Evolutionary conservation across 1,140 invertebrate genomes (phyloP).

Genomic region (Cardiocondyla obscurior): DNA sequence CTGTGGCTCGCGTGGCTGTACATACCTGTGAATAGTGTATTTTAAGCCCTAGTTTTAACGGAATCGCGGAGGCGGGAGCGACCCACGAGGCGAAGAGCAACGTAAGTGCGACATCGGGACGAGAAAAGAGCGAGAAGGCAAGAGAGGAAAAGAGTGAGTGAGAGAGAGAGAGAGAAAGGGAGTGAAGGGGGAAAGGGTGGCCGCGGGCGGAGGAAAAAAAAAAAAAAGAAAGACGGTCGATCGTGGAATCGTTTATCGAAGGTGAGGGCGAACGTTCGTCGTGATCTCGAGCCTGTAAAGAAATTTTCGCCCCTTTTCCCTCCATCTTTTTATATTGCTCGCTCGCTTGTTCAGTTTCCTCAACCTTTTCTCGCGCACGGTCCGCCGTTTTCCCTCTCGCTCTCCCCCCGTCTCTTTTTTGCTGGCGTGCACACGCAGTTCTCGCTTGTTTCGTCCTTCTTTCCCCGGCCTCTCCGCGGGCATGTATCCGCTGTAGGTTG

Average conservation of each 20-base stretch:
- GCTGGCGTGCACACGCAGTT: conserved; percentile 58
- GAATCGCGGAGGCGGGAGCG: conserved; percentile 19
- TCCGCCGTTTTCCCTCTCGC: background rate
- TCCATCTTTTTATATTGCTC: conserved; percentile 1
- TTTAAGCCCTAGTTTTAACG: conserved; percentile 74
- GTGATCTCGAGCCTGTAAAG: background rate
- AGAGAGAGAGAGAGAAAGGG: conserved; percentile 49
- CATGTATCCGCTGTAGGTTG: background rate
- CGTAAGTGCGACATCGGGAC: conserved; percentile 40
- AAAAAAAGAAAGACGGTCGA: conserved; percentile 48
- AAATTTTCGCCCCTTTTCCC: conserved; percentile 27
- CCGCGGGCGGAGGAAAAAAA: background rate
- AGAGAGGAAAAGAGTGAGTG: background rate
- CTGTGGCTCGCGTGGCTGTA: conserved; percentile 71
- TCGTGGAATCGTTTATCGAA: background rate
- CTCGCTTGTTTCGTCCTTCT: conserved; percentile 66
- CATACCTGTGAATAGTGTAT: conserved; percentile 79
- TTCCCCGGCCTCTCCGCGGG: conserved; percentile 32
- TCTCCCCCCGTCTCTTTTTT: conserved; percentile 23
- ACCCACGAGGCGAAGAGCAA: background rate
- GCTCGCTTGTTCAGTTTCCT: conserved; percentile 7
- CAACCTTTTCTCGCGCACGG: background rate
- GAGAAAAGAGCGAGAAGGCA: background rate
- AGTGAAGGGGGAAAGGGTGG: background rate
- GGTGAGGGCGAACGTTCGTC: background rate